Percentiles rank a stretch among this genome's conserved stretches.
Evolutionary conservation across 2,888 invertebrate species (phyloP).

Genomic region (Plutella xylostella): DNA sequence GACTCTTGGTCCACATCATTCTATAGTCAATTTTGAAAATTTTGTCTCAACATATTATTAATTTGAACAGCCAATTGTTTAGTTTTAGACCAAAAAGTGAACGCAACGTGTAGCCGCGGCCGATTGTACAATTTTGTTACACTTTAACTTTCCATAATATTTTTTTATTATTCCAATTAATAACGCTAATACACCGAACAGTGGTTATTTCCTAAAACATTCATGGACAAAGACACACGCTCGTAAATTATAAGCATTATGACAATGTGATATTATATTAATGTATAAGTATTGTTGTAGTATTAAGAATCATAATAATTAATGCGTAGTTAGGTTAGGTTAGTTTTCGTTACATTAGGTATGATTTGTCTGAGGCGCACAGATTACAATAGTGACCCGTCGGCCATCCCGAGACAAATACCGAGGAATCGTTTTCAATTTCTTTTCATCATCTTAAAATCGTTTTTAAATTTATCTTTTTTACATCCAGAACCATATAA

Average conservation of each 20-base stretch:
- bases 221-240: slow-evolving; percentile 71
- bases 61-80: slow-evolving; percentile 52
- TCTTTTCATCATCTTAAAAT: slow-evolving; percentile 51
- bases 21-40: slow-evolving; percentile 52
- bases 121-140: slow-evolving; percentile 23
- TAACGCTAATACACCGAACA: slow-evolving; percentile 64
- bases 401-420: slow-evolving; percentile 65
- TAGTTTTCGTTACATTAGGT: slow-evolving; percentile 48
- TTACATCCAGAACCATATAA: slow-evolving; percentile 72
- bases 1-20: slow-evolving; percentile 24
- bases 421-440: slow-evolving; percentile 56
- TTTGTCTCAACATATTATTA: slow-evolving; percentile 47
- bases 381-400: slow-evolving; percentile 67
- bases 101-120: slow-evolving; percentile 35
- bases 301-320: slow-evolving; percentile 65
- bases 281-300: slow-evolving; percentile 64
- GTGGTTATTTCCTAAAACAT: slow-evolving; percentile 64
- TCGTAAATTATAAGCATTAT: slow-evolving; percentile 70
- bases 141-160: slow-evolving; percentile 26
- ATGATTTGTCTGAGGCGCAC: slow-evolving; percentile 60
- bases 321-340: slow-evolving; percentile 65
- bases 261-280: slow-evolving; percentile 69
- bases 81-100: slow-evolving; percentile 37
- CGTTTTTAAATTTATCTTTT: slow-evolving; percentile 62
- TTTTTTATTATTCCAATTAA: slow-evolving; percentile 38